Evolutionary conservation across 2,888 invertebrate species (phyloP), one percentile per base, ranked within the genome.

Genomic region (Caenorhabditis sp.): DNA sequence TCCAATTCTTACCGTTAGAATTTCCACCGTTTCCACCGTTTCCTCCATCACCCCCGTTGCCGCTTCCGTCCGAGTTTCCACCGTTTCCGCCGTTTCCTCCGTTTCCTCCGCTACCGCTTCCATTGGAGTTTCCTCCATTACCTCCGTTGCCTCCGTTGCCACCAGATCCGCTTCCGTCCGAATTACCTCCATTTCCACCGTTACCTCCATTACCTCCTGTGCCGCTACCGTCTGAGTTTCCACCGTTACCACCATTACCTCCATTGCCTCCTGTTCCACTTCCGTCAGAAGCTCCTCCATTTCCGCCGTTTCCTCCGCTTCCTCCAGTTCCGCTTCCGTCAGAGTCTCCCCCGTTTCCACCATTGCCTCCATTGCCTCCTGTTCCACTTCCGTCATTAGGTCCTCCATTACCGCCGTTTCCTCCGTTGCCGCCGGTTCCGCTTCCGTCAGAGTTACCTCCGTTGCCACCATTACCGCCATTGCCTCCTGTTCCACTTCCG

Each of bases 31-130:
- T 49, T 49, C 49, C 49, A 22, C 49, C 49, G 49, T 49, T 49
- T 8, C 49, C 49, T 19, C 49, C 49, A 10, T n/a, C 12, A 7
- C 49, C 49, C 2, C 49, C 49, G 49, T 49, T 49, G 2, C 49
- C 49, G 5, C 49, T 19, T 6, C 69, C 69, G 12, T 10, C 58
- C 19, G 28, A 77, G 35, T 77, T 51, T 51, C 77, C 77, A 14
- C 61, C 59, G 38, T 82, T 82, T 47, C 69, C 77, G 8, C 82
- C 82, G 12, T 77, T 44, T 3, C 77, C 82, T 35, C 69, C 76
- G 5, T 19, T 31, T n/a, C 54, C 68, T 38, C 68, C 68, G 12
- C 8, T 16, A 8, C 69, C 69, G 1, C 26, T 22, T 0, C 68
- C 68, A 8, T 22, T 31, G 2, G 68, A 38, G 41, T 31, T 24